Conservation (phyloP, 2,113 vertebrate genomes). For the Setophaga petechia region DNA sequence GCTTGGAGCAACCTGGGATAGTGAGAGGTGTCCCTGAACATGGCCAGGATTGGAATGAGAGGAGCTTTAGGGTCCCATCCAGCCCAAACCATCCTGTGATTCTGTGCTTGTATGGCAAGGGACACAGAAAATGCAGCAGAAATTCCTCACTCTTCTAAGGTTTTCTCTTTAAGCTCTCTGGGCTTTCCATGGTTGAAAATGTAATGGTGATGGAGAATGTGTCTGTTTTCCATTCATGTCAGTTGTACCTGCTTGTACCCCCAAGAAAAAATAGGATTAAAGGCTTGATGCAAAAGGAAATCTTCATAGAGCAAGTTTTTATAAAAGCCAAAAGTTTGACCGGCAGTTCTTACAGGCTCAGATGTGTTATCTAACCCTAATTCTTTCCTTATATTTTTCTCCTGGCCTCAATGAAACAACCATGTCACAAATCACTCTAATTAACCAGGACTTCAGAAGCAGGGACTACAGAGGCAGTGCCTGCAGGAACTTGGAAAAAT, state of each 20-base stretch:
- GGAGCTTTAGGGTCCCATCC: background rate
- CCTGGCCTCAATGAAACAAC: background rate
- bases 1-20: background rate
- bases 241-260: background rate
- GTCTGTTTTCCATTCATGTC: background rate
- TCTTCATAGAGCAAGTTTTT: background rate
- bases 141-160: background rate
- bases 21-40: background rate
- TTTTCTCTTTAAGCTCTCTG: background rate
- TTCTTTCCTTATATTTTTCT: slow-evolving; percentile 22
- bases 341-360: background rate
- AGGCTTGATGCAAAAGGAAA: background rate
- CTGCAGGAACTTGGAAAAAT: slow-evolving; percentile 16
- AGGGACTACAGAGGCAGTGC: slow-evolving; percentile 6
- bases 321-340: background rate
- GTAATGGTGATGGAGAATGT: background rate
- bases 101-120: background rate
- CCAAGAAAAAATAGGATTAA: background rate
- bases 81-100: background rate
- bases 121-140: background rate
- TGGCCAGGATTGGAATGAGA: background rate
- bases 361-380: background rate
- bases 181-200: background rate
- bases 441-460: slow-evolving; percentile 52
- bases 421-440: slow-evolving; percentile 27